Base-by-base conservation (phyloP, 2,113 vertebrate genomes). In the Ranitomeya imitator region DNA sequence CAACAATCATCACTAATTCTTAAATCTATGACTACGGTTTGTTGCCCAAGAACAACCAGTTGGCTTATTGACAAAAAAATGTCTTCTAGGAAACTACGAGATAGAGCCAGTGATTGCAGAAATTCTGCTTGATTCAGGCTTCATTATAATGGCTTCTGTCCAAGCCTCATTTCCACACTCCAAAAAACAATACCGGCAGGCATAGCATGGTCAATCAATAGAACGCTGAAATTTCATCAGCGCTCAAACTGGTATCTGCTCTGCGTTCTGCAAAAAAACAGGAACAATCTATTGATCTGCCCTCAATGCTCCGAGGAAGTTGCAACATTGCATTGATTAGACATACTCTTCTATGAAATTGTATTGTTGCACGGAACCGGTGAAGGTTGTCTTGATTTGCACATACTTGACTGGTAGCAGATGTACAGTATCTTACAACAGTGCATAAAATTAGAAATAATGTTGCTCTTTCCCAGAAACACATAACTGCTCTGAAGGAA, bases 321-420 rank as follows among this genome's bases (percentile, higher is more conserved):
- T 69, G 8, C 77, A 87, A 87, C 79, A 87, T 19, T 71, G 54
- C 86, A 82, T 87, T 79, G 86, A 87, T 87, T 57, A 80, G 86
- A 31, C 65, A 82, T 59, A 52, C 54, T 82, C 63, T 8, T 21
- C 45, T 26, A 54, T 71, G 85, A 54, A 54, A 79, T 19, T 59
- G 78, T 81, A 87, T 37, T 19, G 19, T 57, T 71, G 18, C 23
- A 54, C 26, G 16, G 85, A 51, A 26, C 54, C 63, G 45, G 21
- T 12, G 77, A 69, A 86, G 60, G 61, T 16, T 78, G 59, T 14
- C n/a, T 19, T 63, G 4, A 45, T 78, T 55, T 12, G n/a, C 52
- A 54, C 74, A 74, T 31, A n/a, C 12, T 54, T 78, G 31, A 14
- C 57, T 26, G 21, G 6, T 51, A 57, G 52, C 4, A 23, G 52